phyloP scores from a whole-genome alignment of 1,140 invertebrate genomes.

The Schlechtendalia chinensis region DNA sequence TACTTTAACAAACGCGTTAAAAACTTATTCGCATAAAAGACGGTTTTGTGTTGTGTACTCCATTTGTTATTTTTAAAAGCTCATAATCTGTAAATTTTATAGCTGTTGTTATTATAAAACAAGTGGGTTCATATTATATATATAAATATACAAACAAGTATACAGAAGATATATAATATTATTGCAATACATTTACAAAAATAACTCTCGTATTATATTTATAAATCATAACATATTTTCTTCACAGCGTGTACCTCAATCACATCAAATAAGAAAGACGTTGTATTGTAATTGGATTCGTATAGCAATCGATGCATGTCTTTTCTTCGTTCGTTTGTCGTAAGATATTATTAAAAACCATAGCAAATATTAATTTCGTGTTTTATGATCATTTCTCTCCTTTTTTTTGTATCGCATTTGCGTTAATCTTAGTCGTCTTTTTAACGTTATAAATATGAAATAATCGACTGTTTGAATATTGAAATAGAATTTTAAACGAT shows the following conservation, averaged over 20 bases:
- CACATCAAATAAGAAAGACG: not conserved
- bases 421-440: no score
- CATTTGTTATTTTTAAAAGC: constrained; percentile 23
- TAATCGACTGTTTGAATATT: no score
- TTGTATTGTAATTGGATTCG: no score
- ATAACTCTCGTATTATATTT: not conserved
- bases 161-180: not conserved
- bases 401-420: no score
- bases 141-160: not conserved
- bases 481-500: no score
- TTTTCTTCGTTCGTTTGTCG: no score
- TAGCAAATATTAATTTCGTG: no score
- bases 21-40: not conserved
- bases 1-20: not conserved
- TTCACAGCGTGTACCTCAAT: not conserved
- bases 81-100: not conserved
- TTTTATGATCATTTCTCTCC: no score
- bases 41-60: not conserved
- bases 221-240: no score
- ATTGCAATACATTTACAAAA: not conserved
- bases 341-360: no score
- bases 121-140: not conserved
- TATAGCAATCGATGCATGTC: no score
- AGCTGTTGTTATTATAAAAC: not conserved
- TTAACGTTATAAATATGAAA: no score